Base-by-base conservation (phyloP, 1,140 invertebrate species). In the Camponotus floridanus region DNA sequence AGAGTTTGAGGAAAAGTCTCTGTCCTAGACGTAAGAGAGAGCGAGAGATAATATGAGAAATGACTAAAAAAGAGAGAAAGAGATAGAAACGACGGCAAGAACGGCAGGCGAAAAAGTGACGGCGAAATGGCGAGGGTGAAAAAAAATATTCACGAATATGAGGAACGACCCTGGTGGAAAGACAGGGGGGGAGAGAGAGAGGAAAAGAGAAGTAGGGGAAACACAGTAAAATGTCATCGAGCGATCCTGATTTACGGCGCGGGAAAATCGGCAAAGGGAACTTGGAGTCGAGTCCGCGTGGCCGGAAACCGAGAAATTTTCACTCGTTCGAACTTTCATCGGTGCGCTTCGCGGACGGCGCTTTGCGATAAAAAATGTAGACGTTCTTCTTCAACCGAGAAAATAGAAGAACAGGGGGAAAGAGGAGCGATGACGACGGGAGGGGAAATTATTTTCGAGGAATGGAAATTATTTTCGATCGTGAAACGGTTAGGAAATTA, bases 181-280 rank as follows among this genome's bases (percentile, higher is more conserved):
- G n/a, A n/a, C 2, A 42, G 55, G 18, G 26, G 42, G 31, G 33
- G 9, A 4, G 33, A 26, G 45, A 39, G 68, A 33, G 36, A 51
- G 55, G 59, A 5, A 62, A 85, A 15, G 57, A 65, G 39, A 65
- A 68, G n/a, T 87, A 86, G 87, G 84, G 87, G 90, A 87, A 81
- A 86, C 36, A 79, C 85, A 90, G 92, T 92, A 93, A 93, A 92
- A 93, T 92, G 88, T 92, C 91, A 90, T 91, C 88, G 90, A 89
- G 85, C 91, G 87, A 93, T 94, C 89, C 90, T 93, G 92, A 93
- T 93, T 93, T 93, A 93, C 92, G 90, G 89, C 87, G 83, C 62
- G 80, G 89, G 90, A 88, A 93, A 93, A 93, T 92, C 92, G 91
- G 81, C 73, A 74, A 67, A 76, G 86, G 67, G 79, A 89, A 91